Base-by-base conservation (phyloP, 2,113 vertebrate species). In the Phoenicopterus ruber region DNA sequence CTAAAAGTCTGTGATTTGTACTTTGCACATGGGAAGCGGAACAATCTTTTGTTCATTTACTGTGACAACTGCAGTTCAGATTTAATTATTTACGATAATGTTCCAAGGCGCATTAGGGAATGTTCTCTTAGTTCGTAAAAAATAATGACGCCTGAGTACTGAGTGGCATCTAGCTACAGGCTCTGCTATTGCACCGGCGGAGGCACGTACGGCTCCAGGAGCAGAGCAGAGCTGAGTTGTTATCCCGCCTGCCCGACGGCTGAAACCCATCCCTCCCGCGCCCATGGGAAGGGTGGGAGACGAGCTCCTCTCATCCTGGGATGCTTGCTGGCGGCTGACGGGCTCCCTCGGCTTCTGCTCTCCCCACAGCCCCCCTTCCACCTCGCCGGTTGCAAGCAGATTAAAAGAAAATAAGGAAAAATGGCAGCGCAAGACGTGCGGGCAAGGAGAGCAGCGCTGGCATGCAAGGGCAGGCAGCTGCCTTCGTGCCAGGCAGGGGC, bases 1-100 rank as follows among this genome's bases (percentile, higher is more conserved):
- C 82, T 91, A 79, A 42, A 94, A 95, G 93, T 77, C 92, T 86
- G 76, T 92, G 88, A 86, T 94, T 96, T 94, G 90, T 88, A 74
- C 86, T 93, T 96, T 83, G 92, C 95, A 94, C 92, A 92, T 84
- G 92, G 90, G 94, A 93, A 96, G 95, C 34, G 18, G 95, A 96
- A 93, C 94, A 94, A 96, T 95, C 92, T 96, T 96, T 94, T 96
- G 95, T 94, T 96, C 96, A 92, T 94, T 97, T 96, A 90, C 95
- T 95, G 94, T 94, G 96, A 96, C 96, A 95, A 96, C 94, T 59
- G 91, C 93, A 71, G 94, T 83, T 97, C 86, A 40, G 95, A 92
- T 92, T 95, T 96, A 95, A 96, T 96, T 96, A 97, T 96, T 96
- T 96, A 95, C 71, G 59, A 93, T 96, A 92, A 93, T 95, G 95